Base-by-base conservation (phyloP, 2,113 vertebrate species). In the Eretmochelys imbricata region DNA sequence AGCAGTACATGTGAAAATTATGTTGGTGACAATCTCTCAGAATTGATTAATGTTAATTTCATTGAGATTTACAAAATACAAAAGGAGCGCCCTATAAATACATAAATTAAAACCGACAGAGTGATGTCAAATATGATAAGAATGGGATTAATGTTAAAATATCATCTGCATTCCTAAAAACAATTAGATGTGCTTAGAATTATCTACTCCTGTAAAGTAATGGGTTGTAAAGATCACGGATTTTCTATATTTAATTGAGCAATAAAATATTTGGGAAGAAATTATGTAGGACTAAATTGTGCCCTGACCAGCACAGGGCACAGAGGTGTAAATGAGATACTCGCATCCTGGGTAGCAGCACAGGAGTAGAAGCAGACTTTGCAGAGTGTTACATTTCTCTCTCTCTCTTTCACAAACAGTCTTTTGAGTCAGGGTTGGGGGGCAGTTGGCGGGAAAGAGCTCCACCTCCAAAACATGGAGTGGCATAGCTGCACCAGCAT, bases 11-110 rank as follows among this genome's bases (percentile, higher is more conserved):
- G 1, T 0, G 1, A 49, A 84, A 62, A 87, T 25, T 2, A 1
- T 27, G 0, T 53, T 84, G 20, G 55, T 80, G 8, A 11, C 50
- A 42, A 69, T 55, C 88, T 62, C 79, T 94, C 53, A 53, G 62
- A 65, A 48, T 3, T 89, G 24, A 84, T 90, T n/a, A 24, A 35
- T 96, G 57, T 80, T 85, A 50, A 24, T 76, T 86, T 91, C 84
- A 54, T 11, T 16, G 69, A 76, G 72, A 62, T 90, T 8, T 2
- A 27, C 54, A 54, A 76, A 57, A 38, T 59, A 42, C 11, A 38
- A 82, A 86, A 46, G 19, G 48, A 53, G 42, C 42, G 6, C 51
- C n/a, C 53, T 94, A 11, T 24, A 75, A 24, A 14, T 31, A 25
- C 6, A 1, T 38, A 22, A 46, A 2, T n/a, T 76, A 82, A 75